Evolutionary conservation across 2,113 vertebrate genomes (phyloP).

Genomic region (Barnardius zonarius): DNA sequence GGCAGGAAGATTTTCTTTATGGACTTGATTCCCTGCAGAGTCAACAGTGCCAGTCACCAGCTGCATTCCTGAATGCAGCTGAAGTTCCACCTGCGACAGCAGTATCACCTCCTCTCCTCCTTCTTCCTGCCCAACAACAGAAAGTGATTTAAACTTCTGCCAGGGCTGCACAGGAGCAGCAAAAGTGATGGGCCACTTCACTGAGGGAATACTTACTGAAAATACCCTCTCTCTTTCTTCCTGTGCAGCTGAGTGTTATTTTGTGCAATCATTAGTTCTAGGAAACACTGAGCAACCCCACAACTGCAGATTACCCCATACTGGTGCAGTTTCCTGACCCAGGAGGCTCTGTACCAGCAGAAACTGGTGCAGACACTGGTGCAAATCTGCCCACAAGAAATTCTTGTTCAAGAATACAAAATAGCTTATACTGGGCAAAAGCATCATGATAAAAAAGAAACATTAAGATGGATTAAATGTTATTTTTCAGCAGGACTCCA

Average conservation of each 20-base stretch:
- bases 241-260: background rate
- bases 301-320: accelerated
- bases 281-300: background rate
- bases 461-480: background rate
- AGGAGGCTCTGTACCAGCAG: background rate
- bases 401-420: background rate
- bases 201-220: accelerated
- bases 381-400: background rate
- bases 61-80: background rate
- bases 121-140: background rate
- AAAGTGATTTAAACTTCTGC: background rate
- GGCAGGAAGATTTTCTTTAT: background rate
- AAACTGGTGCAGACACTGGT: background rate
- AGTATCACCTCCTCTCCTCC: background rate
- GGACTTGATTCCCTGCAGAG: background rate
- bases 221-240: background rate
- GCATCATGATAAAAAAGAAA: background rate
- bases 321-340: too few species aligned
- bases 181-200: background rate
- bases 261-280: background rate
- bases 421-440: background rate
- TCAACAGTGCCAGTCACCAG: background rate
- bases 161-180: background rate
- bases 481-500: background rate
- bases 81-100: background rate